Evolutionary conservation across 1,140 invertebrate species (phyloP), one percentile per base, ranked within the genome.

Genomic region (Delia radicum): DNA sequence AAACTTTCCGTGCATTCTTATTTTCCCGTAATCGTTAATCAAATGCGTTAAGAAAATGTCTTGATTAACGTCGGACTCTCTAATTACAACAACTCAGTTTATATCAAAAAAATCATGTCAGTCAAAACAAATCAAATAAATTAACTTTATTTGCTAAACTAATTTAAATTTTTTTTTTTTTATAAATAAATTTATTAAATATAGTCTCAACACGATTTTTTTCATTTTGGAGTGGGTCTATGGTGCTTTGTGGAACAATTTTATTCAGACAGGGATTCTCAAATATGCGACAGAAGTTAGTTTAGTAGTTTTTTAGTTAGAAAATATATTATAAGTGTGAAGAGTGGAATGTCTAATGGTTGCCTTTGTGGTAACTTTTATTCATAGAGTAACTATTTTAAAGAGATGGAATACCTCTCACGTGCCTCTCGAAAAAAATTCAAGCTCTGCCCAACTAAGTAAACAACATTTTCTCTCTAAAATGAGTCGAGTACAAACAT

Each of bases 121-220:
- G 65, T 67, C 63, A 31, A 13, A 67, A 31, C 65, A 69, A 69
- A 69, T 69, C 65, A 69, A 69, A 24, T 29, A 69, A 69, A 69
- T 69, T 33, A 69, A 69, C 27, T 33, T 8, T 69, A 69, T 69
- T 69, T 69, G 29, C 65, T 37, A 28, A 31, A 69, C n/a, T 37
- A 37, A 69, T 69, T 69, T 69, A 21, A 69, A 69, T 28, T 33
- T 55, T 55, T 69, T 33, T 69, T 69, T 69, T 8, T 67, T 67
- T 67, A 31, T 18, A 8, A 21, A 18, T 55, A 21, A 21, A 21
- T 18, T 55, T 55, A 21, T 37, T 37, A 37, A 37, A 37, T 37
- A 37, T 37, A n/a, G n/a, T n/a, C n/a, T n/a, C n/a, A n/a, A n/a
- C n/a, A 33, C 31, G 10, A 33, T 42, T 42, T 42, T 42, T 13